Evolutionary conservation across 2,888 invertebrate genomes (phyloP), one percentile per base, ranked within the genome.

Genomic region (Allophyes oxyacanthae): DNA sequence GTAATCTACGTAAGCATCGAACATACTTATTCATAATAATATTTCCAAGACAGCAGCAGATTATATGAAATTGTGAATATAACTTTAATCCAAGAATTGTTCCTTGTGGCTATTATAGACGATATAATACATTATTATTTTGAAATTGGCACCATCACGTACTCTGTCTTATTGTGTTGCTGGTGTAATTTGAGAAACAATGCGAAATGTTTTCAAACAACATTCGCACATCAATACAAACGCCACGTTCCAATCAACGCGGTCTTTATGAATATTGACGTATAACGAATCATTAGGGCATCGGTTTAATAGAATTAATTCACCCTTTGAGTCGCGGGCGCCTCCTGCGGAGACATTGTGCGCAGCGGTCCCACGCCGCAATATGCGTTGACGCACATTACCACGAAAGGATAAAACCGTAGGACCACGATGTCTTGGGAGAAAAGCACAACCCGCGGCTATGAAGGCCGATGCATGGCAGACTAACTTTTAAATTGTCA

Each of bases 271-370:
- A 58, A 52, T 54, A 63, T 67, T 77, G 72, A 65, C 68, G 66
- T 69, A 45, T 76, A 74, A 77, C 71, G 79, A 64, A 64, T 68
- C 61, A 71, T 77, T 70, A 72, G 59, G 57, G 66, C 53, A 68
- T 75, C 54, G 50, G 48, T 64, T 55, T 56, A 71, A 69, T 68
- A 58, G 61, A 36, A 66, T 72, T 73, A 76, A 54, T 64, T 40
- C 50, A 64, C 70, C 72, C 72, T 78, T 71, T 62, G 44, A 56
- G 51, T 45, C 51, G 61, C 44, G 61, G 20, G 51, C 61, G 49
- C 44, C 50, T 46, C 73, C 79, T 66, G 72, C 53, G 15, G 70
- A 30, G 63, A 8, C 66, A 33, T 64, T 64, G 71, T 58, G 44
- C 37, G 20, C 28, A 6, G 20, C 36, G 15, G 53, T 41, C 58